Conservation (phyloP, 2,888 invertebrate genomes). For the Hyppa rectilinea region DNA sequence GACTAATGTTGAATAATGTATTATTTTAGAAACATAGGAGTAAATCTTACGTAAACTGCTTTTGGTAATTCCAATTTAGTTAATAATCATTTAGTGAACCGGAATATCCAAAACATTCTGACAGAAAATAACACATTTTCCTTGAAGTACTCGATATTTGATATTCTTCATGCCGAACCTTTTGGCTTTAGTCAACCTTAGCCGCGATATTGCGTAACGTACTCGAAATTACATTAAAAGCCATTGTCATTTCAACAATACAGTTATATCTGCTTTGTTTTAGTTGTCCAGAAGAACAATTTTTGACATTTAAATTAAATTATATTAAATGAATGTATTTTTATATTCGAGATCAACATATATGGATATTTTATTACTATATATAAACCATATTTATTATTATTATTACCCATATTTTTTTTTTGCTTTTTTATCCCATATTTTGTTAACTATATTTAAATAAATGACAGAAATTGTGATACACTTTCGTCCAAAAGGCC, state of each 20-base stretch:
- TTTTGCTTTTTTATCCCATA: too few relatives aligned
- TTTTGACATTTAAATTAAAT: neutral
- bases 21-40: slow-evolving; percentile 2
- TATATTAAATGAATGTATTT: neutral
- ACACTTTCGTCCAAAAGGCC: too few relatives aligned
- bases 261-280: neutral
- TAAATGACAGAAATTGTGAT: neutral
- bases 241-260: neutral
- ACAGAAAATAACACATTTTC: neutral
- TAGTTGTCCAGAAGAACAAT: neutral
- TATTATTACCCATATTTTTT: too few relatives aligned
- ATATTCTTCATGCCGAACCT: neutral
- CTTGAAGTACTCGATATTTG: too few relatives aligned
- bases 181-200: neutral
- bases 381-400: too few relatives aligned
- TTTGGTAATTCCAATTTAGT: neutral
- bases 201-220: neutral
- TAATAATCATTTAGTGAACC: neutral
- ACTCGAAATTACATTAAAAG: neutral
- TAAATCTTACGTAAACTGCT: neutral
- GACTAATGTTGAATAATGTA: slow-evolving; percentile 8
- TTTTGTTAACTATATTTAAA: too few relatives aligned
- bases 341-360: too few relatives aligned
- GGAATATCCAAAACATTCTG: neutral
- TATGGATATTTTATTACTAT: too few relatives aligned